Percentiles rank a stretch among this genome's conserved stretches.
Conservation (phyloP, 2,113 vertebrate genomes). For the Atlantisia rogersi region DNA sequence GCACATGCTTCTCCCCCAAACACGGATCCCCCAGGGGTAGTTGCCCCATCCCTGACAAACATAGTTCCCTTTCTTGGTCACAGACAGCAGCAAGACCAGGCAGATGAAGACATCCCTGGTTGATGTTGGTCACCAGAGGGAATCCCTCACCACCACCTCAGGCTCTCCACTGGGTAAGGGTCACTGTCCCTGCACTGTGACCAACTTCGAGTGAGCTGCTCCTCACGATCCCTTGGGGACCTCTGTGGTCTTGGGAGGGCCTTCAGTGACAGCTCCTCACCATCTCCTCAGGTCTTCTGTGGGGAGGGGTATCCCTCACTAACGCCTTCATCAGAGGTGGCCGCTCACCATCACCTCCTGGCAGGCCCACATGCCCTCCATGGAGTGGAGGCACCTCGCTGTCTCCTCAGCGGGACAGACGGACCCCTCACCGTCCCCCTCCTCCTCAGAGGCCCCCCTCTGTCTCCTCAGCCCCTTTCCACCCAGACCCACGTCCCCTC, state of each 20-base stretch:
- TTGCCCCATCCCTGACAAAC: background rate
- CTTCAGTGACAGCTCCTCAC: background rate
- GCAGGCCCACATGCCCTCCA: background rate
- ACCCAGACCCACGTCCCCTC: background rate
- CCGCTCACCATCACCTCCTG: background rate
- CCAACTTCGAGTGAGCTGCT: rapidly evolving
- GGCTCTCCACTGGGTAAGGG: background rate
- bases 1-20: background rate
- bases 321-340: background rate
- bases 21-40: rapidly evolving
- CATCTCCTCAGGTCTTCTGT: too few relatives aligned
- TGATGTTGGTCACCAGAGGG: background rate
- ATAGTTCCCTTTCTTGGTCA: background rate
- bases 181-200: rapidly evolving
- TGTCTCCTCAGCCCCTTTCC: background rate
- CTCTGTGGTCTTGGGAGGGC: background rate
- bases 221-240: background rate
- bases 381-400: background rate
- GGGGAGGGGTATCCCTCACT: rapidly evolving
- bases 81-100: rapidly evolving
- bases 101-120: rapidly evolving
- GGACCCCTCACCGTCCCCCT: background rate
- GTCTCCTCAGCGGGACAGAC: background rate
- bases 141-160: background rate
- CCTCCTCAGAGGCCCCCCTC: too few relatives aligned